Base-by-base conservation (phyloP, 2,113 vertebrate genomes). In the Mola mola region DNA sequence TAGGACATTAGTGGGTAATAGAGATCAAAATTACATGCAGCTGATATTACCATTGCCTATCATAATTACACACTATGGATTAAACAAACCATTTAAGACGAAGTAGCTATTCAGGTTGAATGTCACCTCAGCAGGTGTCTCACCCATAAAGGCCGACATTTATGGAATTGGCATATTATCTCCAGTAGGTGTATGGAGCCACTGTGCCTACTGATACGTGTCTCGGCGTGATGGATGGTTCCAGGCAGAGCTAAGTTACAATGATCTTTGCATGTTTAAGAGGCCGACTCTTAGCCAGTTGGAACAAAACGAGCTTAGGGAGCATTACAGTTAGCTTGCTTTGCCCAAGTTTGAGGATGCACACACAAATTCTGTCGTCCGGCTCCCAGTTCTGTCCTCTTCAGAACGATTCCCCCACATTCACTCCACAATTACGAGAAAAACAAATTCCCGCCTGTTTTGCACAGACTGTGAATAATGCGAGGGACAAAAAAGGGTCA, bases 401-500 rank as follows among this genome's bases (percentile, higher is more conserved):
- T 3, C 15, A n/a, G n/a, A n/a, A n/a, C n/a, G n/a, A n/a, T n/a
- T n/a, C n/a, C n/a, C n/a, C n/a, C n/a, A n/a, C n/a, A n/a, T n/a
- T n/a, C n/a, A n/a, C 33, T 11, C 13, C 11, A 63, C 40, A 85
- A 83, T 88, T 75, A 85, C 76, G 84, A 82, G 77, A 76, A 89
- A 89, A 88, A 90, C 78, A 73, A 82, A 87, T 89, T 91, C 69
- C 59, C 76, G 72, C 69, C 82, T 73, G 81, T 89, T 90, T 88
- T 55, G 15, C 67, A 50, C 81, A 75, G 84, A 84, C 77, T 84
- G 78, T 91, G 89, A 92, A 92, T 86, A 91, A 91, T 90, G 87
- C 82, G 70, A 85, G 71, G 82, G 90, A 90, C 89, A 88, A 90
- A 11, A 87, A 86, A 83, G 79, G 86, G 86, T 87, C 78, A 82